Base-by-base conservation (phyloP, 2,797 vertebrate genomes). In the Molossus molossus region DNA sequence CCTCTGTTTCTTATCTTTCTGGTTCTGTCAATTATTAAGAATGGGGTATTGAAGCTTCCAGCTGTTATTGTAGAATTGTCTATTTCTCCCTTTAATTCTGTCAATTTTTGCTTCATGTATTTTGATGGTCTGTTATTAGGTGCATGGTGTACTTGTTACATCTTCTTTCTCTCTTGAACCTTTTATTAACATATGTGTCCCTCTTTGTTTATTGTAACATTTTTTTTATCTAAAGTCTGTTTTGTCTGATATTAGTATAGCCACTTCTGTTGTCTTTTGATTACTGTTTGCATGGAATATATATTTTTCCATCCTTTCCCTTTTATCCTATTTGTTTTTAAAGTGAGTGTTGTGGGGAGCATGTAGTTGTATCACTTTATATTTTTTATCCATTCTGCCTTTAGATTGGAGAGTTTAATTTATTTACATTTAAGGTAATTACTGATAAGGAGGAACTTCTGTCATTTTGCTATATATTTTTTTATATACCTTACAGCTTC, bases 371-470 rank as follows among this genome's bases (percentile, higher is more conserved):
- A 75, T 75, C 72, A 20, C 37, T 33, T 70, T 57, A 57, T 73
- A 80, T 77, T 91, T 81, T 37, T 20, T 64, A 65, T 60, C 8
- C 53, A 48, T 60, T 72, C 76, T 91, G 37, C 62, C 25, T 84
- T 67, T 82, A 82, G 69, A 65, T 29, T 60, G 27, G 57, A 81
- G 80, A 57, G 50, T 90, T 94, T 94, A 79, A 77, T 89, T 58
- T 77, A 40, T 77, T 77, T 91, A 87, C 76, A 84, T 55, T 81
- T 93, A 37, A 92, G 73, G 17, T 85, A 67, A 88, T 91, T 87
- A 29, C 27, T 80, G 40, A n/a, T 88, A 67, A 91, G 25, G 65
- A 76, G 45, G 50, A 48, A 64, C 12, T 60, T 53, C 23, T 91
- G 11, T 79, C 69, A 65, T 87, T 87, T 86, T 87, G n/a, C 58